phyloP scores from a whole-genome alignment of 2,888 invertebrate genomes.

The Agrochola lota region DNA sequence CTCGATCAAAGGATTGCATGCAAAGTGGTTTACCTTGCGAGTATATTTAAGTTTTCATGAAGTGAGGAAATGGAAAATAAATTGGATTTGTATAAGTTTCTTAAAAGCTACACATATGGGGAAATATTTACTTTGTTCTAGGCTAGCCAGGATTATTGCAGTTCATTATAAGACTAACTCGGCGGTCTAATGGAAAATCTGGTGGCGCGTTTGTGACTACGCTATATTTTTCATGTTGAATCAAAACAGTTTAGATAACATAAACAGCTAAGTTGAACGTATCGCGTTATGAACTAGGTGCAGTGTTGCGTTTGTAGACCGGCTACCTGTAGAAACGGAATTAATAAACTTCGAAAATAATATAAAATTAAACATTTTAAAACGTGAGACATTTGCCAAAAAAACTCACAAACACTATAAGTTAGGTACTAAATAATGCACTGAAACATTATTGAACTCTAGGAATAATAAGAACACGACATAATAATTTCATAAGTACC shows the following conservation, averaged over 20 bases:
- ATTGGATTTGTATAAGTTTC: constrained; percentile 89
- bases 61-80: constrained; percentile 90
- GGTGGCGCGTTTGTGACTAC: constrained; percentile 50
- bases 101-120: constrained; percentile 80
- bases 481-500: not conserved
- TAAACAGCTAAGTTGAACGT: constrained; percentile 50
- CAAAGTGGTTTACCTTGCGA: constrained; percentile 89
- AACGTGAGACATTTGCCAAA: not conserved
- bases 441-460: not conserved
- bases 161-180: constrained; percentile 76
- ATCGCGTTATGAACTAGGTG: constrained; percentile 48
- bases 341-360: constrained; percentile 25
- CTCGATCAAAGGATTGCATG: constrained; percentile 89
- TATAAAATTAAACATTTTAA: constrained; percentile 1
- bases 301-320: constrained; percentile 26
- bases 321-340: constrained; percentile 15
- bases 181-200: constrained; percentile 69
- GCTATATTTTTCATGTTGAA: constrained; percentile 61
- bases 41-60: constrained; percentile 90
- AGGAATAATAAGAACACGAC: not conserved
- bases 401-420: not conserved
- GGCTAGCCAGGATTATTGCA: constrained; percentile 77
- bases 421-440: not conserved
- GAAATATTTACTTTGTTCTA: constrained; percentile 86
- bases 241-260: constrained; percentile 58